Conservation (phyloP, 2,888 invertebrate species). For the Cosmopolites sordidus region DNA sequence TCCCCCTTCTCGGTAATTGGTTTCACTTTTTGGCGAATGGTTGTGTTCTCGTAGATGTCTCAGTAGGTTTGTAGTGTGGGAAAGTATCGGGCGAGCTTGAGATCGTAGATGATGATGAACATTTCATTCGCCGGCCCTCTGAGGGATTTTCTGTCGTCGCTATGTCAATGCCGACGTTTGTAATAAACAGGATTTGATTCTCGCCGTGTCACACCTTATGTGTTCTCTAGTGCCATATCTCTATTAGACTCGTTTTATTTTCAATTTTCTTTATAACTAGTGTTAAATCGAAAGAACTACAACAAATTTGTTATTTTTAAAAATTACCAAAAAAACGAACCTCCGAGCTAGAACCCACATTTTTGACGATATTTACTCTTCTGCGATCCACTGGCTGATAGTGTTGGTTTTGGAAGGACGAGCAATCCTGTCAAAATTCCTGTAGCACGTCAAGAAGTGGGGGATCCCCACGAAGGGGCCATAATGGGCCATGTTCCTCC, state of each 20-base stretch:
- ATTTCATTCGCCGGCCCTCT: too few species aligned
- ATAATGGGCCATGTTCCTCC: slow-evolving; percentile 50
- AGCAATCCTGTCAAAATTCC: slow-evolving; percentile 44
- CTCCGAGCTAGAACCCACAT: not conserved
- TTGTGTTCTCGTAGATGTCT: slow-evolving; percentile 2
- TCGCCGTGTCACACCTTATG: not conserved
- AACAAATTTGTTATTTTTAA: not conserved
- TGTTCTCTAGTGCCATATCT: not conserved
- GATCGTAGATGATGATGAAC: not conserved
- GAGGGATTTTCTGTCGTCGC: too few species aligned
- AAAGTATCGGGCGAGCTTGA: not conserved
- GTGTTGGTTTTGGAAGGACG: not conserved
- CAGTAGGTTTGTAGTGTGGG: slow-evolving; percentile 24
- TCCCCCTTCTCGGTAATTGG: slow-evolving; percentile 11
- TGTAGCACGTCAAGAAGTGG: slow-evolving; percentile 47
- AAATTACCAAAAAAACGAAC: too few species aligned
- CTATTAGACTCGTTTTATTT: too few species aligned
- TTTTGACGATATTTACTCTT: not conserved
- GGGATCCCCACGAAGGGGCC: slow-evolving; percentile 46
- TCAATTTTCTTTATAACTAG: too few species aligned
- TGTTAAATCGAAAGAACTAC: not conserved
- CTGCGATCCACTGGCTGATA: not conserved
- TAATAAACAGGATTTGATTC: too few species aligned
- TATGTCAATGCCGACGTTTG: too few species aligned
- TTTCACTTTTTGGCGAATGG: slow-evolving; percentile 26